Conservation (phyloP, 2,797 vertebrate species). For the Neostethus bicornis region DNA sequence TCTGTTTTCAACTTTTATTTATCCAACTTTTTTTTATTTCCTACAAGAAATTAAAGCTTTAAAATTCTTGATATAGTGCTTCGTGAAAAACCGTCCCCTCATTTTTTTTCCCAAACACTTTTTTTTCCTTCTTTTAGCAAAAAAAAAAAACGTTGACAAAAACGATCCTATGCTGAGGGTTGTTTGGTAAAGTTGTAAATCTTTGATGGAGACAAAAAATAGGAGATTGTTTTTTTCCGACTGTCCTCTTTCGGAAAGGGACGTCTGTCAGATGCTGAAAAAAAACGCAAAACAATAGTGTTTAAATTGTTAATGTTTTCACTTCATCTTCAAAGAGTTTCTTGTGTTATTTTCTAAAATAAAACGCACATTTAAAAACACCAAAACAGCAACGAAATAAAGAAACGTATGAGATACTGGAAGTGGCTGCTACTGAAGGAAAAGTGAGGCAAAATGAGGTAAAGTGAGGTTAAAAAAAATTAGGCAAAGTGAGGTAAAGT, state of each 20-base stretch:
- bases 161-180: background rate
- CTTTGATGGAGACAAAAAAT: constrained; percentile 4
- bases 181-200: constrained; percentile 8
- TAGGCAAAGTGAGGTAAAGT: no score
- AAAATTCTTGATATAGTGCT: constrained; percentile 37
- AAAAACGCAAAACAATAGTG: constrained; percentile 20
- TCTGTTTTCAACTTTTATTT: constrained; percentile 18
- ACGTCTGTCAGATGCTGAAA: constrained; percentile 13
- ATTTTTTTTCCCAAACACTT: constrained; percentile 23
- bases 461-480: no score
- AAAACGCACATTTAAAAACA: constrained; percentile 45
- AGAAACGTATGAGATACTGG: background rate
- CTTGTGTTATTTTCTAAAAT: constrained; percentile 28
- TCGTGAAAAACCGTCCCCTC: constrained; percentile 39
- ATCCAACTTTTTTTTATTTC: constrained; percentile 19
- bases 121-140: constrained; percentile 24
- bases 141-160: no score
- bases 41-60: constrained; percentile 55
- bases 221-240: no score
- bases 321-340: constrained; percentile 24
- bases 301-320: constrained; percentile 45
- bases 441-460: constrained; percentile 45
- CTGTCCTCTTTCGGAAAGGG: constrained; percentile 17
- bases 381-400: constrained; percentile 42
- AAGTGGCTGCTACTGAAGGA: constrained; percentile 13